Percentiles rank a stretch among this genome's conserved stretches.
Conservation (phyloP, 1,140 invertebrate species). For the Brachionus paranguensis region DNA sequence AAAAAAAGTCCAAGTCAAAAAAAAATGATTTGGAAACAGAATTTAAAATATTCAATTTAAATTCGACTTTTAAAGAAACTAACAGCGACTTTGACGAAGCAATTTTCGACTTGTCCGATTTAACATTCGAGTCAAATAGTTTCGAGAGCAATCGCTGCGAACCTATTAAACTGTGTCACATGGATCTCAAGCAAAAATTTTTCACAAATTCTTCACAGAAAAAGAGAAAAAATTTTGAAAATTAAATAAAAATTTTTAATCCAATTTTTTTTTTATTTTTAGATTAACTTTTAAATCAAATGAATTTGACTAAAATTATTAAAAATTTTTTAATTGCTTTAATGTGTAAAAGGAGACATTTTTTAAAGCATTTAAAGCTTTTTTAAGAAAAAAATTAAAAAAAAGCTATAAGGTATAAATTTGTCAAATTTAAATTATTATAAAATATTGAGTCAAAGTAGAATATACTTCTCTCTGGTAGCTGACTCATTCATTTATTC, state of each 20-base stretch:
- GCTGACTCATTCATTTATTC: too few species aligned
- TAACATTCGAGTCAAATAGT: conserved; percentile 11
- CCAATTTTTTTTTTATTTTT: background rate
- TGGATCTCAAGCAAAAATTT: background rate
- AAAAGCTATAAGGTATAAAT: too few species aligned
- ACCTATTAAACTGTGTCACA: background rate
- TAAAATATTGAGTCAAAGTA: too few species aligned
- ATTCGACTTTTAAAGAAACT: background rate
- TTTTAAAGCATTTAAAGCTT: too few species aligned
- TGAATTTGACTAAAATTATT: too few species aligned
- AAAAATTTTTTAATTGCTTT: too few species aligned
- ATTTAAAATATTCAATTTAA: background rate
- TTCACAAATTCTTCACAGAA: background rate
- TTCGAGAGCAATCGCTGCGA: conserved; percentile 17
- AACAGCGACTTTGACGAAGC: background rate
- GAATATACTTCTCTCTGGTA: too few species aligned
- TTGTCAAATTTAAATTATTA: too few species aligned
- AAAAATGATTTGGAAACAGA: background rate
- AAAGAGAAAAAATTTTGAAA: background rate
- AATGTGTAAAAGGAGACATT: too few species aligned
- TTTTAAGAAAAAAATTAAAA: too few species aligned
- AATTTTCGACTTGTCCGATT: background rate
- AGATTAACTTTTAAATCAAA: too few species aligned
- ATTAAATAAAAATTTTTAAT: background rate
- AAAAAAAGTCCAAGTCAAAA: background rate